Percentiles rank a stretch among this genome's conserved stretches.
Conservation (phyloP, 2,888 invertebrate species). For the Cacoxenus indagator region DNA sequence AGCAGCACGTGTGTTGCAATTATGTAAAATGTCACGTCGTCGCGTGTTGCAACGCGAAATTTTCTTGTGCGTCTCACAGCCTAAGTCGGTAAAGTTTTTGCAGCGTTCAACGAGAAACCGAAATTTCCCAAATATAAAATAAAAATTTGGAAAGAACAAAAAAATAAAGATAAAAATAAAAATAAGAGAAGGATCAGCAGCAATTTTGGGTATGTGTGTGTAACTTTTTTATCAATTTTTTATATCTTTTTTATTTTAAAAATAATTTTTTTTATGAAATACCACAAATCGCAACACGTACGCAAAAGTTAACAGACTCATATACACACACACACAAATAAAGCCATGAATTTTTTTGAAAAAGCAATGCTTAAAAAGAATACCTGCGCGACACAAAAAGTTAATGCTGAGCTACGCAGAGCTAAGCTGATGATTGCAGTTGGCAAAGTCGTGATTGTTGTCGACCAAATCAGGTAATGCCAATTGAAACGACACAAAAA, state of each 20-base stretch:
- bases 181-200: too few relatives aligned
- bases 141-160: too few relatives aligned
- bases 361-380: background rate
- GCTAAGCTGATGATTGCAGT: conserved; percentile 3
- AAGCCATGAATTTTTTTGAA: too few relatives aligned
- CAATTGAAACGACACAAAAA: background rate
- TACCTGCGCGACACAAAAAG: background rate
- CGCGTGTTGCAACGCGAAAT: background rate
- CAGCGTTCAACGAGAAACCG: background rate
- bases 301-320: conserved; percentile 24
- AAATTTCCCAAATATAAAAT: too few relatives aligned
- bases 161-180: too few relatives aligned
- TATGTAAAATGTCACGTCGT: conserved; percentile 14
- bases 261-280: background rate
- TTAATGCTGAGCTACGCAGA: background rate
- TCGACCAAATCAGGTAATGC: background rate
- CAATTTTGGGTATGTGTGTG: too few relatives aligned
- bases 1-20: conserved; percentile 2
- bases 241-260: too few relatives aligned
- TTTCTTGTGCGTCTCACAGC: background rate
- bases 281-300: background rate
- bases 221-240: too few relatives aligned
- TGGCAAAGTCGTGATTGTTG: conserved; percentile 9
- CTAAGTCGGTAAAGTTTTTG: background rate
- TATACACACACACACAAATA: conserved; percentile 27